Evolutionary conservation across 2,113 vertebrate species (phyloP), one percentile per base, ranked within the genome.

Genomic region (Cercocebus atys): DNA sequence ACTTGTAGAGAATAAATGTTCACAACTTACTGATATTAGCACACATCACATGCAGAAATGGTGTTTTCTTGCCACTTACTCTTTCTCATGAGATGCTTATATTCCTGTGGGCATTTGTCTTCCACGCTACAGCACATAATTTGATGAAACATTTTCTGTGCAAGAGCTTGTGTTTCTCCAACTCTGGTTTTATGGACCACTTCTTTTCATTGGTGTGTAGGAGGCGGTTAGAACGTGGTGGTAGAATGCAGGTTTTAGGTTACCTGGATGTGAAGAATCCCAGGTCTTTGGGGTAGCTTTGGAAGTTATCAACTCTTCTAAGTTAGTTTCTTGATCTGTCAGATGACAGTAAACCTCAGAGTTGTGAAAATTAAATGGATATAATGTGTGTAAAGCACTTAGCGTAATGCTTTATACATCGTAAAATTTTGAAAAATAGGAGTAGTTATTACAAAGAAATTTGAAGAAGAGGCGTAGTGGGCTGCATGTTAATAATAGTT

Each of bases 111-210:
- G 14, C 17, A 23, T 96, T 86, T 95, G 32, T 97, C 70, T 81
- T 90, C 75, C 25, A 80, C 3, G 9, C 32, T 45, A 27, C 12
- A 68, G 3, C 82, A 68, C 57, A 61, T 88, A 45, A 59, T 85
- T 90, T 91, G 78, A 70, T 81, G 38, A 50, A 88, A 94, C 57
- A 43, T 81, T 70, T 84, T 97, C 55, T 72, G 17, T 97, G 43
- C 88, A 84, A 38, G 55, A 93, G 43, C n/a, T 90, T 75, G 2
- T 38, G 14, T 88, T 93, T 92, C 66, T 84, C 50, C 35, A 79
- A 52, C 43, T 72, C 9, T 87, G 27, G 30, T 80, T 16, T 86
- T 52, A 17, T 25, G 38, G 55, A 35, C 73, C 64, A 27, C 75
- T 13, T 80, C 47, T 88, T 94, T 70, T 43, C 27, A 5, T 25